phyloP scores from a whole-genome alignment of 2,797 vertebrate species.

The Leptodactylus fallax region DNA sequence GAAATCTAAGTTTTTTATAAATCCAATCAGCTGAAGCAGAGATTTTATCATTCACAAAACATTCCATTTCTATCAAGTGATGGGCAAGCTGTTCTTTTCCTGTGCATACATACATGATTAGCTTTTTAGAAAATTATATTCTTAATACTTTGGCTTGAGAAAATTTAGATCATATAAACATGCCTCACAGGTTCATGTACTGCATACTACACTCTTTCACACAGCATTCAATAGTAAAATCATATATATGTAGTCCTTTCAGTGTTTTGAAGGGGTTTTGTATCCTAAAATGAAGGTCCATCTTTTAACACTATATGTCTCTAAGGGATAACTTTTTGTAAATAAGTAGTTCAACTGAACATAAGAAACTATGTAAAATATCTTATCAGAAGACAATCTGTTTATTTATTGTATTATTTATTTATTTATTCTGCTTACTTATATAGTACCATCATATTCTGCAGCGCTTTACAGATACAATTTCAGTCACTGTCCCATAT shows the following conservation, averaged over 20 bases:
- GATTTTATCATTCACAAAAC: constrained; percentile 4
- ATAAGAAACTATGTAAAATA: too few relatives aligned
- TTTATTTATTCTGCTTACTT: too few relatives aligned
- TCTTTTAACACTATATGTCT: too few relatives aligned
- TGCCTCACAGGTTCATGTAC: neutral
- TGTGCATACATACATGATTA: neutral
- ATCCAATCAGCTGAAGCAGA: constrained; percentile 27
- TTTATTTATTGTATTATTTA: too few relatives aligned
- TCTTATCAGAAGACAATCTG: too few relatives aligned
- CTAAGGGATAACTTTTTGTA: too few relatives aligned
- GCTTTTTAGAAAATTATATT: neutral
- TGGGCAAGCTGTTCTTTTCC: neutral
- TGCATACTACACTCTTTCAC: neutral
- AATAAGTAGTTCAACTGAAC: too few relatives aligned
- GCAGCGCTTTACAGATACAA: too few relatives aligned
- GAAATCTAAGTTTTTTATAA: constrained; percentile 29
- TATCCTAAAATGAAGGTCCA: too few relatives aligned
- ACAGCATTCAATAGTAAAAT: neutral
- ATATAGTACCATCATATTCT: too few relatives aligned
- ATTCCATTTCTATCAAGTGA: constrained; percentile 23
- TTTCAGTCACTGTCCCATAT: too few relatives aligned
- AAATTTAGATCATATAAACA: neutral
- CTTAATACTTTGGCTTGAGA: neutral
- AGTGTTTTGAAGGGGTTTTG: neutral
- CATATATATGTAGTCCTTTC: neutral